Evolutionary conservation across 2,113 vertebrate species (phyloP), one percentile per base, ranked within the genome.

Genomic region (Butastur rufipennis): DNA sequence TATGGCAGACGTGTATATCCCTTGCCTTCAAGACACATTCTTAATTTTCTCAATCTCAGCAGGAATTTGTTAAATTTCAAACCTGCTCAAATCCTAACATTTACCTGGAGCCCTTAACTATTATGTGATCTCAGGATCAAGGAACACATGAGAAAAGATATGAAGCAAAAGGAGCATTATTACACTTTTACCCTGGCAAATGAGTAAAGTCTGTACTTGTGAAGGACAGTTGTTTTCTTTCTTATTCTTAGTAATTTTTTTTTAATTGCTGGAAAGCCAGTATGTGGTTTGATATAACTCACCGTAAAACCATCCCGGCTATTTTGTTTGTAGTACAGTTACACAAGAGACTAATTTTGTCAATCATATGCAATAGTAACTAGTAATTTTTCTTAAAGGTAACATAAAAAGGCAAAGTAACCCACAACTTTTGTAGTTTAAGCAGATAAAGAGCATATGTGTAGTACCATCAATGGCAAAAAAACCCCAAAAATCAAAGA

Each of bases 191-290:
- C 5, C 14, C 16, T 34, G 7, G 7, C 9, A 91, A 86, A 83
- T 0, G 0, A 29, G 3, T 67, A 31, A 79, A 79, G 4, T 47
- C 8, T 11, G 11, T 13, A 50, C 11, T 45, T 70, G 22, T 56
- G 34, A 55, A 47, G 6, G 40, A 25, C 6, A 48, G n/a, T 52
- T 68, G 1, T 70, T 74, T 93, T 53, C n/a, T 83, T 94, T 84
- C 59, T 29, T 42, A 25, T 40, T 77, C 10, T 86, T 40, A 29
- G 16, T 11, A 3, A 4, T 34, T 38, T 43, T 62, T n/a, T 71
- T 78, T 61, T 43, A 81, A 55, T 36, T 83, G 5, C 10, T 56
- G 34, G 9, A 83, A 92, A 72, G 22, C 11, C 31, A 66, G 2
- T 66, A 29, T 52, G 25, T 56, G 10, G 11, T 89, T 66, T 74